phyloP scores from a whole-genome alignment of 2,797 vertebrate species.

The Crax fasciolata region DNA sequence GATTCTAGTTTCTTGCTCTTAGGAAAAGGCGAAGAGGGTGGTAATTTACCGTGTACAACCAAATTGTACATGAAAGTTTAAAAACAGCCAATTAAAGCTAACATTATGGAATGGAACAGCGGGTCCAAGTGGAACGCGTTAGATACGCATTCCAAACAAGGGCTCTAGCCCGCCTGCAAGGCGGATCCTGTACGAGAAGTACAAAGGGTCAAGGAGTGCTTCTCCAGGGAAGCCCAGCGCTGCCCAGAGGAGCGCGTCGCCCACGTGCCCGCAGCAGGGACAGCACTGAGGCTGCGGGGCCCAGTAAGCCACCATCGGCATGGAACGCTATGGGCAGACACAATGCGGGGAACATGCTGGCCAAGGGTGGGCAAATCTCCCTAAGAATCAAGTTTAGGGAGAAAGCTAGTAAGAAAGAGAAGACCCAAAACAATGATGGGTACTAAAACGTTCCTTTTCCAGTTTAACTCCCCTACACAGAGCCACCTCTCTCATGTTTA shows the following conservation, averaged over 20 bases:
- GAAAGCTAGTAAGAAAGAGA: background rate
- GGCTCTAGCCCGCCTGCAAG: conserved; percentile 67
- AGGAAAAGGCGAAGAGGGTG: conserved; percentile 59
- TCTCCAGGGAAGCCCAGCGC: conserved; percentile 22
- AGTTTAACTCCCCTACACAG: background rate
- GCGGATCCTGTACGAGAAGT: conserved; percentile 54
- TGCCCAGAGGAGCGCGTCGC: conserved; percentile 36
- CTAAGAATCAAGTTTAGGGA: background rate
- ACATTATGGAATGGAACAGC: conserved; percentile 77
- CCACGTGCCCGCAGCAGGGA: conserved; percentile 38
- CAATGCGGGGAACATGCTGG: background rate
- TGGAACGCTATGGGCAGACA: accelerated
- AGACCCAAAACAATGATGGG: background rate
- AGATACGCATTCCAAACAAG: conserved; percentile 83
- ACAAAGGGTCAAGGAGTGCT: conserved; percentile 78
- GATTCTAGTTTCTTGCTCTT: conserved; percentile 44
- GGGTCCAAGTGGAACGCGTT: conserved; percentile 80
- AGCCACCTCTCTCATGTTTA: background rate
- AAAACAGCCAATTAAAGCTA: conserved; percentile 81
- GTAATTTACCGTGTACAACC: conserved; percentile 72
- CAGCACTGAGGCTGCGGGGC: background rate
- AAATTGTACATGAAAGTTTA: conserved; percentile 78
- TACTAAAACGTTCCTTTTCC: background rate
- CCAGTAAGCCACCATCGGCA: background rate
- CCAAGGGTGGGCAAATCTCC: background rate